phyloP scores from a whole-genome alignment of 2,113 vertebrate genomes.

The Sebastes fasciatus region DNA sequence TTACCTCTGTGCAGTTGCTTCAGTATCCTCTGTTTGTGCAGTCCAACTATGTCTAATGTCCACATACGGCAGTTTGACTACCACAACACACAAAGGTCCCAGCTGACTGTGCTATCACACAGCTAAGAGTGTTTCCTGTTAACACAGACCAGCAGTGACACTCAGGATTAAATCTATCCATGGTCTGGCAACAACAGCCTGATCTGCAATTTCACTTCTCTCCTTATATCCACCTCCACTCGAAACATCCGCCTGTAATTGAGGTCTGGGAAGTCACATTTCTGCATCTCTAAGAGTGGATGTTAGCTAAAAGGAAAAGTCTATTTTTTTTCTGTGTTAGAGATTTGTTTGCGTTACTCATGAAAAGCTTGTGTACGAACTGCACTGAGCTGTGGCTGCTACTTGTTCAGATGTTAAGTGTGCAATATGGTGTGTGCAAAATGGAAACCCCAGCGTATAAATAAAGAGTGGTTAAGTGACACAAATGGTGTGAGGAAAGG shows the following conservation, averaged over 20 bases:
- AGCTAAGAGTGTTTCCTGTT: constrained; percentile 52
- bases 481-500: constrained; percentile 1
- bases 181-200: constrained; percentile 27
- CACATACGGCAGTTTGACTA: constrained; percentile 17
- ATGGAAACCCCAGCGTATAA: neutral
- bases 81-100: constrained; percentile 22
- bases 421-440: no score
- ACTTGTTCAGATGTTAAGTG: neutral
- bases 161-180: constrained; percentile 59
- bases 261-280: constrained; percentile 52
- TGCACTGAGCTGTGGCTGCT: neutral
- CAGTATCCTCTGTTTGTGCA: constrained; percentile 18
- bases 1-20: neutral
- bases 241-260: constrained; percentile 30
- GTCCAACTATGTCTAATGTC: neutral
- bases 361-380: neutral
- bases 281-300: constrained; percentile 17
- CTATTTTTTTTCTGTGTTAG: neutral
- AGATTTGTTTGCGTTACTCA: constrained; percentile 8
- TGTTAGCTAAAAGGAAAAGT: neutral
- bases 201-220: constrained; percentile 36
- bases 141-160: constrained; percentile 63
- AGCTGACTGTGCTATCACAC: constrained; percentile 34
- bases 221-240: constrained; percentile 11
- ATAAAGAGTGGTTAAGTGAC: constrained; percentile 5